A percentile compares a stretch with the other conserved stretches of the same genome.
Conservation (phyloP, 2,888 invertebrate species). For the Phlogophora meticulosa region DNA sequence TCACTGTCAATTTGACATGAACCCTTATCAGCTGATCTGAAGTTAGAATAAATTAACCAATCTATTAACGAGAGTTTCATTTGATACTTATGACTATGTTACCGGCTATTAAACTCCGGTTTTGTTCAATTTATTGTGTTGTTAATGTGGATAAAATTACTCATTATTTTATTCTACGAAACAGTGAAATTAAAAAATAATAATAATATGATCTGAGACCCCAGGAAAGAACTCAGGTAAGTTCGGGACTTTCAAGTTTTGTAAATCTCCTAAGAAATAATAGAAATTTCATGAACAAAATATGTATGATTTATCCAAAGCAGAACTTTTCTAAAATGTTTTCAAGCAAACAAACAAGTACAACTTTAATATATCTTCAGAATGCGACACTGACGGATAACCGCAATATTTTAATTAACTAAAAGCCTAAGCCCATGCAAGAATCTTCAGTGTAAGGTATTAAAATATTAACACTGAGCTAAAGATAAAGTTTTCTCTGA, state of each 20-base stretch:
- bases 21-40: constrained; percentile 40
- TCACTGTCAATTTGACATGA: constrained; percentile 20
- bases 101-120: no score
- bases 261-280: no score
- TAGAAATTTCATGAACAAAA: neutral
- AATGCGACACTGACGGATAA: neutral
- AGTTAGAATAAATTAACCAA: constrained; percentile 14
- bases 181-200: no score
- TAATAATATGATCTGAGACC: no score
- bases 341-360: neutral
- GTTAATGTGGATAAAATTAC: no score
- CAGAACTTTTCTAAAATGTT: neutral
- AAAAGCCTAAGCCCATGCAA: constrained; percentile 28
- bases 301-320: neutral
- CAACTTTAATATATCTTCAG: neutral
- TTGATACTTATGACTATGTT: no score
- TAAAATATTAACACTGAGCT: constrained; percentile 17
- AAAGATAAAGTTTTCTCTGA: constrained; percentile 24
- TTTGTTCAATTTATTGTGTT: no score
- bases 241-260: no score
- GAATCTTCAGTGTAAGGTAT: constrained; percentile 1
- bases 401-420: constrained; percentile 40
- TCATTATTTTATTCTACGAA: no score
- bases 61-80: constrained; percentile 5
- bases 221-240: no score